Conservation (phyloP, 2,113 vertebrate species). For the Cebus imitator region DNA sequence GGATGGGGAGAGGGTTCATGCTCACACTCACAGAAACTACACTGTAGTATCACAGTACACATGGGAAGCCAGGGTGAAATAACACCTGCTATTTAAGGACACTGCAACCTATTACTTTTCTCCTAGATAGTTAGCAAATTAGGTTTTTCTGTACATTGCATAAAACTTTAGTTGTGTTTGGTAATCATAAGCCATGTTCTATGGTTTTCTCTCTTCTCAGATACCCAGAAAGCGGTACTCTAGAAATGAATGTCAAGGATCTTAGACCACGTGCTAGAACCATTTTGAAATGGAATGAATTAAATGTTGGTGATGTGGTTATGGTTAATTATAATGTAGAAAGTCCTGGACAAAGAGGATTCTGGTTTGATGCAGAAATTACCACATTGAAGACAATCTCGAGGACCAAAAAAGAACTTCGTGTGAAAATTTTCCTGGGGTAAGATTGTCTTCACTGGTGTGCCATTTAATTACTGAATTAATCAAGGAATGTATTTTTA, state of each 20-base stretch:
- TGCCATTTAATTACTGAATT: not conserved
- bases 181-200: constrained; percentile 7
- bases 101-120: not conserved
- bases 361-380: constrained; percentile 98
- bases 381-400: constrained; percentile 91
- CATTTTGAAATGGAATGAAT: constrained; percentile 91
- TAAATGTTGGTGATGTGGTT: constrained; percentile 91
- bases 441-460: constrained; percentile 84
- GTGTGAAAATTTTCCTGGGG: constrained; percentile 96
- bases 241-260: constrained; percentile 90
- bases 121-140: not conserved
- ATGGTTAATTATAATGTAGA: constrained; percentile 99
- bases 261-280: constrained; percentile 94
- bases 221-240: constrained; percentile 96
- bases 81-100: not conserved
- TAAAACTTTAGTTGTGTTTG: constrained; percentile 26
- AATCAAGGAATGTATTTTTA: constrained; percentile 52
- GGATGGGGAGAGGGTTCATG: not conserved
- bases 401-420: constrained; percentile 97
- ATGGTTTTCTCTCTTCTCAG: constrained; percentile 80
- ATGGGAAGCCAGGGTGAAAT: not conserved
- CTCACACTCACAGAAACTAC: not conserved
- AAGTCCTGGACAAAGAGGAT: constrained; percentile 95
- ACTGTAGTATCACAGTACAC: not conserved
- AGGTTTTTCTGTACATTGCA: not conserved